These are phyloP conservation scores for Pangasius macronema DNA, from an alignment of 2,797 vertebrate genomes.

Conservation along the genomic window DNA sequence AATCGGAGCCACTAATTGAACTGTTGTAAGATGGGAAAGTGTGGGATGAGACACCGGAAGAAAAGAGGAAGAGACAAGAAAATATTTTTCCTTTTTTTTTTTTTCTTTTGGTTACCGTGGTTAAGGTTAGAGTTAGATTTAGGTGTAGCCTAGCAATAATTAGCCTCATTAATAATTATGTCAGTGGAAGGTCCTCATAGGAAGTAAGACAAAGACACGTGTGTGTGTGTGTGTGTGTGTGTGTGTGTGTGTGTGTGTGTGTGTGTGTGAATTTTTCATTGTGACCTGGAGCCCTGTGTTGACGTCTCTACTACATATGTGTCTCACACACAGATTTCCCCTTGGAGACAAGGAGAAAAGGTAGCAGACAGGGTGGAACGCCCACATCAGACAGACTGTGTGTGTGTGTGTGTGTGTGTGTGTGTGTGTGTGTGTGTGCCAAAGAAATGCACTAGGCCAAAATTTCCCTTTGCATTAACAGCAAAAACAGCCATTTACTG, in stretches of 20 bases:
- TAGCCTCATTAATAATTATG: not conserved
- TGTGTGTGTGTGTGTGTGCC: not conserved
- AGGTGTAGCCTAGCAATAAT: not conserved
- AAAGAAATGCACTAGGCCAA: not conserved
- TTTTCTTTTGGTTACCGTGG: not conserved
- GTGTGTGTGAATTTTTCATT: conserved; percentile 37
- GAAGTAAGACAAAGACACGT: not conserved
- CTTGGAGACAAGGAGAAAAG: conserved; percentile 49
- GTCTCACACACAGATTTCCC: conserved; percentile 64
- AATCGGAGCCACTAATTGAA: conserved; percentile 64
- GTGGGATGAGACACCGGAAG: conserved; percentile 59
- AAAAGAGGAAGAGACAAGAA: conserved; percentile 57
- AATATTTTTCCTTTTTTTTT: not conserved
- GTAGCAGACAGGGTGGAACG: conserved; percentile 45
- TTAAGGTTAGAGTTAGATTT: not conserved
- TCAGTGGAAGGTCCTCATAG: not conserved
- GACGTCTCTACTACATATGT: conserved; percentile 57
- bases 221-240: conserved; percentile 17
- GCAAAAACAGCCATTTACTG: conserved; percentile 54
- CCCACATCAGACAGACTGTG: not conserved
- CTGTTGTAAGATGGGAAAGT: conserved; percentile 63
- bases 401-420: conserved; percentile 23
- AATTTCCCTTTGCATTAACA: not conserved
- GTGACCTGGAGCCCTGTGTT: conserved; percentile 63
- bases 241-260: conserved; percentile 31